Conservation (phyloP, 1,140 invertebrate genomes). For the Steinernema khuongi region DNA sequence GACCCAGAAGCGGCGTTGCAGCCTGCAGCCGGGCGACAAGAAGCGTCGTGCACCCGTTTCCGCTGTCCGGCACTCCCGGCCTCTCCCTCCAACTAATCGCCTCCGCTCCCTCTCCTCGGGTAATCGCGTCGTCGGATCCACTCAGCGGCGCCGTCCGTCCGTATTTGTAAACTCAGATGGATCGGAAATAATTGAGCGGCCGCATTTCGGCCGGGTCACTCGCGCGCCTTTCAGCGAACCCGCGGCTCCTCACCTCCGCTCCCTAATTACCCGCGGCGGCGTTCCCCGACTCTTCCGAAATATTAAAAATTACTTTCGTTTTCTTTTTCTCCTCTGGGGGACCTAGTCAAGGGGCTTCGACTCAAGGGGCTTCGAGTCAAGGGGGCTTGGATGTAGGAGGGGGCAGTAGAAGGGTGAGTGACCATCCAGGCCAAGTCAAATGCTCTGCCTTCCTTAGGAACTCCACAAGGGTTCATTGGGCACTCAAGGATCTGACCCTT, state of each 20-base stretch:
- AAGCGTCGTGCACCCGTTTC: not conserved
- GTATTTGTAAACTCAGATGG: conserved; percentile 17
- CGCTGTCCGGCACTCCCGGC: not conserved
- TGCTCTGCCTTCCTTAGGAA: no score
- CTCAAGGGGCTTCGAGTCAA: no score
- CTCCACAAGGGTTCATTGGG: no score
- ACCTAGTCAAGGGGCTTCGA: no score
- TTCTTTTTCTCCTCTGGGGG: not conserved
- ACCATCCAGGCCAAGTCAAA: no score
- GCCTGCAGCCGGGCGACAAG: no score
- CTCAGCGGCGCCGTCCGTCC: not conserved
- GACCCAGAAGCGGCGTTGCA: no score
- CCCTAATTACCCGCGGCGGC: not conserved
- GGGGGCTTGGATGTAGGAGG: no score
- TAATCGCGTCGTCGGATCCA: not conserved
- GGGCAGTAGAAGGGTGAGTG: no score
- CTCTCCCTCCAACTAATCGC: not conserved
- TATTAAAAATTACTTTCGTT: conserved; percentile 15
- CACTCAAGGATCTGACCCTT: no score
- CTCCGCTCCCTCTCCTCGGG: not conserved
- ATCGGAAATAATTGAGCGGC: conserved; percentile 13
- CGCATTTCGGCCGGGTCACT: conserved; percentile 5
- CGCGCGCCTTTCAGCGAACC: not conserved
- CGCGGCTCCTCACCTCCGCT: not conserved
- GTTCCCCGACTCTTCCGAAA: not conserved